Evolutionary conservation across 2,888 invertebrate species (phyloP).

Genomic region (Eremobia ochroleuca): DNA sequence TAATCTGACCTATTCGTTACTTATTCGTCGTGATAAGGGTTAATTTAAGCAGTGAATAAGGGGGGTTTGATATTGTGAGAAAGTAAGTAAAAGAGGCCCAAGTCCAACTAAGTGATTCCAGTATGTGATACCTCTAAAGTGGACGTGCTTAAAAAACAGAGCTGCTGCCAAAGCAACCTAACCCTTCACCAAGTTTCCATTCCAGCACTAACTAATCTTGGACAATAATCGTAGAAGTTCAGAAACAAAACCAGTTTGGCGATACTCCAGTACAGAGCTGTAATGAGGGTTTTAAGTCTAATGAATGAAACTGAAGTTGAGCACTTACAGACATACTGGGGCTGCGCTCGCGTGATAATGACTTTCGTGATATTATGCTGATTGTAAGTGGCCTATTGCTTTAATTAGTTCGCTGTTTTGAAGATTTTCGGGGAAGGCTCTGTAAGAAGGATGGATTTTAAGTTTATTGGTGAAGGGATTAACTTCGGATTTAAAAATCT

Average conservation of each 20-base stretch:
- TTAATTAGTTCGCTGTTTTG: conserved; percentile 60
- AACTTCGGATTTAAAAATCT: neutral
- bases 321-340: conserved; percentile 64
- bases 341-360: conserved; percentile 70
- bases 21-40: neutral
- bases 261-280: conserved; percentile 72
- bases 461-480: neutral
- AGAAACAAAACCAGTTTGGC: conserved; percentile 74
- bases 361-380: conserved; percentile 59
- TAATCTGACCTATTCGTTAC: neutral
- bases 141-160: neutral
- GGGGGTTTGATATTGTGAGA: neutral
- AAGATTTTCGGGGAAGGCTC: conserved; percentile 40
- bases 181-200: conserved; percentile 7
- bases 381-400: conserved; percentile 67
- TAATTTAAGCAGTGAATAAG: neutral
- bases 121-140: neutral
- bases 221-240: conserved; percentile 73
- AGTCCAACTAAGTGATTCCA: neutral
- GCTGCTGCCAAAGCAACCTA: neutral
- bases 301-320: conserved; percentile 74
- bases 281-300: conserved; percentile 74
- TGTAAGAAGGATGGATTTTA: neutral
- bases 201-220: conserved; percentile 51
- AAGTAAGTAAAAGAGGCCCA: neutral